Percentiles rank a stretch among this genome's conserved stretches.
Evolutionary conservation across 2,113 vertebrate species (phyloP).

Genomic region (Cyprinodon variegatus): DNA sequence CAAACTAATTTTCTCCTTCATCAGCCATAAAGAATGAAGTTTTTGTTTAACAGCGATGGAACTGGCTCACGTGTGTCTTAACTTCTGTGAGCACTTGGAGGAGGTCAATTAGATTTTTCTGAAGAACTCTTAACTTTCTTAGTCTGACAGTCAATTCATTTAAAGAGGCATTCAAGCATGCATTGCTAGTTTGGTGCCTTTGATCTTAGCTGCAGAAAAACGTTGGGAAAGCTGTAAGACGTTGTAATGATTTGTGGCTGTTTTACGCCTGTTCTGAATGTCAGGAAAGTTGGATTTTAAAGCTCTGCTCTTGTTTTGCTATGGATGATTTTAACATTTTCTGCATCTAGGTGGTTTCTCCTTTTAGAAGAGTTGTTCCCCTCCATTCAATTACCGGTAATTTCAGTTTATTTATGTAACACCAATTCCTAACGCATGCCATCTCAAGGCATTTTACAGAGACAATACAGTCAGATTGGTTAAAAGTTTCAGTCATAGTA

Average conservation of each 20-base stretch:
- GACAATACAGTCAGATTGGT: no score
- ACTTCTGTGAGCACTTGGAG: constrained; percentile 35
- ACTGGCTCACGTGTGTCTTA: constrained; percentile 50
- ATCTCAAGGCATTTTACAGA: no score
- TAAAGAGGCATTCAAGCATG: constrained; percentile 45
- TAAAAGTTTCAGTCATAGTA: no score
- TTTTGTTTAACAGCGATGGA: constrained; percentile 38
- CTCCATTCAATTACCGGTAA: not conserved
- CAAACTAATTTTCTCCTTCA: constrained; percentile 68
- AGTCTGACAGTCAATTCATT: constrained; percentile 58
- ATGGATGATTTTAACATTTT: no score
- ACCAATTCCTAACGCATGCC: no score
- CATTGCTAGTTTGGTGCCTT: constrained; percentile 33
- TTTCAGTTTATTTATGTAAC: no score
- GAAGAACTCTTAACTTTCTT: constrained; percentile 44
- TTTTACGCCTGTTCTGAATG: not conserved
- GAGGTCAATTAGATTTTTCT: constrained; percentile 56
- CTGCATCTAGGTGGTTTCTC: no score
- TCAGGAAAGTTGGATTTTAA: not conserved
- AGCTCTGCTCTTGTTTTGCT: not conserved
- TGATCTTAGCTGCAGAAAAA: constrained; percentile 25
- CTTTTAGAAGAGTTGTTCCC: not conserved
- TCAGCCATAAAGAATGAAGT: constrained; percentile 71
- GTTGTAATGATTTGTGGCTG: not conserved
- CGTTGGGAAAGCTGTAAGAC: not conserved